Base-by-base conservation (phyloP, 2,888 invertebrate species). In the Acleris emargana region DNA sequence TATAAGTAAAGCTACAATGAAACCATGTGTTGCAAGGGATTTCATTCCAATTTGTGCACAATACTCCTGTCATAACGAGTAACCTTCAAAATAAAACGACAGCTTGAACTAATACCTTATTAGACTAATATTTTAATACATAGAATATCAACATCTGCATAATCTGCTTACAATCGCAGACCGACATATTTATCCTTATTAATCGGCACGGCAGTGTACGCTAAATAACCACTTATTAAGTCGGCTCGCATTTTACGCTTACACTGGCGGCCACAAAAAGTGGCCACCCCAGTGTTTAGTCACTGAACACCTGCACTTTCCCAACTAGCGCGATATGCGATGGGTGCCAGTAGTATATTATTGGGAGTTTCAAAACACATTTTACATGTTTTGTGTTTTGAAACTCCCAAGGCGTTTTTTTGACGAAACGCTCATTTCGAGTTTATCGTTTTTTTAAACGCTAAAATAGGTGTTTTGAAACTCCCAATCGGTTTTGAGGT, bases 201-300 rank as follows among this genome's bases (percentile, higher is more conserved):
- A 86, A 86, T 81, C 83, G 76, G 71, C 76, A 78, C 73, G 78
- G 73, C 72, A 70, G 73, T 67, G 76, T 71, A 81, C 71, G 71
- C 82, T 85, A 87, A 89, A 88, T 82, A 88, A 86, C 86, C 83
- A 84, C 85, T 88, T 87, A 89, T 87, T 88, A 82, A 82, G 87
- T 86, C 88, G 82, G 83, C 79, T 87, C 82, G 75, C 76, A 86
- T 88, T 88, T 88, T 81, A 87, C 86, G 87, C 80, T 80, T 81
- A 83, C 82, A 81, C 68, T 82, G 81, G 67, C 74, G 73, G 82
- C 81, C 86, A 86, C 86, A 89, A 78, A 76, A 89, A 88, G 83
- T 80, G 80, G 79, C 84, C 85, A 86, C 90, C 89, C 86, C 79
- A 76, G 68, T 71, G 73, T 80, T 80, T 76, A 78, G 78, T 78